Conservation (phyloP, 2,888 invertebrate species). For the Cryptophagus acutangulus region DNA sequence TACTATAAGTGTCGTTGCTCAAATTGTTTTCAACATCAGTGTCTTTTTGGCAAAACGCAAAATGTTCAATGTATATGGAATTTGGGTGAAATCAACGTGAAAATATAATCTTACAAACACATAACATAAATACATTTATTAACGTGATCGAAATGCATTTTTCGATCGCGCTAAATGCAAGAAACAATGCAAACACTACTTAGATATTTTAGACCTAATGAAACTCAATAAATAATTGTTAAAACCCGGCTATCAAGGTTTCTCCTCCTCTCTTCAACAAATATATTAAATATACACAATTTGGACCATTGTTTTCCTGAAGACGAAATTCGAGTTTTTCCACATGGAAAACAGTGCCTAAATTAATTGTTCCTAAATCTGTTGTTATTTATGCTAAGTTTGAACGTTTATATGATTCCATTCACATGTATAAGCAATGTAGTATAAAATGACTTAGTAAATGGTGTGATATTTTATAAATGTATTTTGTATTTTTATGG, state of each 20-base stretch:
- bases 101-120: conserved; percentile 14
- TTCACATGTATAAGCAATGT: conserved; percentile 45
- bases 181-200: conserved; percentile 35
- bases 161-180: conserved; percentile 28
- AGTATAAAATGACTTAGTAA: conserved; percentile 46
- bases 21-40: conserved; percentile 33
- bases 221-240: conserved; percentile 31
- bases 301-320: not conserved
- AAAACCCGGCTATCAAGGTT: conserved; percentile 39
- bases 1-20: conserved; percentile 48
- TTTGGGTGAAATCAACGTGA: conserved; percentile 49
- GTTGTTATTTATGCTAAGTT: conserved; percentile 21
- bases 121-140: not conserved
- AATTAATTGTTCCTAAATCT: conserved; percentile 15
- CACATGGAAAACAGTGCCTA: not conserved
- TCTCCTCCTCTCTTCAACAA: too few relatives aligned
- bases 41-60: conserved; percentile 49
- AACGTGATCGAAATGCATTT: not conserved
- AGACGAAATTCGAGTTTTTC: not conserved
- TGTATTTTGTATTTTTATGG: conserved; percentile 16
- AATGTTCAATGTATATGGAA: conserved; percentile 48
- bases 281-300: conserved; percentile 4
- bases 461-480: conserved; percentile 42
- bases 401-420: conserved; percentile 15
- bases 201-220: conserved; percentile 21